Evolutionary conservation across 2,797 vertebrate species (phyloP), one percentile per base, ranked within the genome.

Genomic region (Smutsia temminckii): DNA sequence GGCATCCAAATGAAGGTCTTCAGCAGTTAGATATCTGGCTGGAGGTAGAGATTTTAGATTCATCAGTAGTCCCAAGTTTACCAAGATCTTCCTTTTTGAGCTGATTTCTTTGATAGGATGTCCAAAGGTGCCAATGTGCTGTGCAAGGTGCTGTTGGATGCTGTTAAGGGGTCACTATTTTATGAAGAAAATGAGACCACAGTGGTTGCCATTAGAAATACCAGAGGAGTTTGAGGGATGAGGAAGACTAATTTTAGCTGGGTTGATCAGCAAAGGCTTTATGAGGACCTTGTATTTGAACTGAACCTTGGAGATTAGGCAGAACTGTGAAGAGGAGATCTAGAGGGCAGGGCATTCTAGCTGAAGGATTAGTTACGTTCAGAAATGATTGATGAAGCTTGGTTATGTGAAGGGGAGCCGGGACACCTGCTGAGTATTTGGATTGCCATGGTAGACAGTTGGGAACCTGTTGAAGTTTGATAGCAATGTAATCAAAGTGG

Each of bases 31-130:
- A 77, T 69, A 77, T 16, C 32, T 95, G 16, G 42, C 49, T 93
- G 18, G 64, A 94, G 74, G 40, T 78, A 89, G 94, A 88, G 53
- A 80, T 63, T 75, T 91, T 72, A 88, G 68, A 95, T 75, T 93
- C n/a, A 71, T 77, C 42, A 63, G 11, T 63, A 91, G 42, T 93
- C 89, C 20, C 20, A 74, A 6, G 32, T 95, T 93, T 85, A 86
- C 78, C 34, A 92, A 25, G 9, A 61, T 94, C 94, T 88, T 74
- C 25, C 79, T 89, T 96, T 93, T 91, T 79, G 71, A 93, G 55
- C 91, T 84, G 49, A 69, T 89, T 92, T 95, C 49, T 66, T 87
- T 93, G 51, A 68, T 81, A 69, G 84, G 69, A 37, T 88, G 57
- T 81, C 46, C 77, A 66, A 72, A 93, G 69, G 92, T 66, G 69